phyloP scores from a whole-genome alignment of 2,888 invertebrate genomes.

The Pandemis corylana region DNA sequence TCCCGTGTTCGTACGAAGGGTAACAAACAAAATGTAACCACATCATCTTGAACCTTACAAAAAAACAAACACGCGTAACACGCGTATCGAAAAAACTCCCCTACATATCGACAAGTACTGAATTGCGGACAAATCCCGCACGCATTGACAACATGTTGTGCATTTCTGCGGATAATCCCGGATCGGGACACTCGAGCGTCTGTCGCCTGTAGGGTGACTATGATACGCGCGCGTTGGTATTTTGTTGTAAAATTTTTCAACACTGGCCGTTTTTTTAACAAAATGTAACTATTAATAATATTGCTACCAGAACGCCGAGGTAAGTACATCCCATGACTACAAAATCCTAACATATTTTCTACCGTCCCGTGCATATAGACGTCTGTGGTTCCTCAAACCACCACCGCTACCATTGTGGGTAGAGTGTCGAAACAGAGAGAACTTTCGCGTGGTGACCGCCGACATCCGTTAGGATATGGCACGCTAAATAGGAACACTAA shows the following conservation, averaged over 20 bases:
- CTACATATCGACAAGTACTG: constrained; percentile 44
- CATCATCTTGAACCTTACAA: constrained; percentile 27
- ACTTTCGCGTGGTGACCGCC: too few relatives aligned
- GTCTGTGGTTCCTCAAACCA: too few relatives aligned
- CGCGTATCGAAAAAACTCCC: constrained; percentile 17
- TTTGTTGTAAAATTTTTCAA: not conserved
- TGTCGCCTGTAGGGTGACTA: constrained; percentile 57
- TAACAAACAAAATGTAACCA: constrained; percentile 30
- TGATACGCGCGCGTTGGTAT: constrained; percentile 33
- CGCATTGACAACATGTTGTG: constrained; percentile 78
- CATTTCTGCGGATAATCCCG: constrained; percentile 80
- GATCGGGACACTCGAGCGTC: constrained; percentile 63
- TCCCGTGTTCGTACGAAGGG: not conserved
- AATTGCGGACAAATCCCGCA: constrained; percentile 51
- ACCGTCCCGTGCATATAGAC: too few relatives aligned
- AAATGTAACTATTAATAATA: too few relatives aligned
- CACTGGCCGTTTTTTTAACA: too few relatives aligned
- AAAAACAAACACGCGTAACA: constrained; percentile 12
- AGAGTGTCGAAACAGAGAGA: too few relatives aligned
- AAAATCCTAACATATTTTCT: too few relatives aligned
- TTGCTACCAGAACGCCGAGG: too few relatives aligned
- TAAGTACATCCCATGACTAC: too few relatives aligned
- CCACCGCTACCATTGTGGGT: too few relatives aligned
- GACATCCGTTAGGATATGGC: too few relatives aligned
- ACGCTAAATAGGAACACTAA: too few relatives aligned